Evolutionary conservation across 2,113 vertebrate genomes (phyloP), one percentile per base, ranked within the genome.

Genomic region (Machaerirhynchus nigripectus): DNA sequence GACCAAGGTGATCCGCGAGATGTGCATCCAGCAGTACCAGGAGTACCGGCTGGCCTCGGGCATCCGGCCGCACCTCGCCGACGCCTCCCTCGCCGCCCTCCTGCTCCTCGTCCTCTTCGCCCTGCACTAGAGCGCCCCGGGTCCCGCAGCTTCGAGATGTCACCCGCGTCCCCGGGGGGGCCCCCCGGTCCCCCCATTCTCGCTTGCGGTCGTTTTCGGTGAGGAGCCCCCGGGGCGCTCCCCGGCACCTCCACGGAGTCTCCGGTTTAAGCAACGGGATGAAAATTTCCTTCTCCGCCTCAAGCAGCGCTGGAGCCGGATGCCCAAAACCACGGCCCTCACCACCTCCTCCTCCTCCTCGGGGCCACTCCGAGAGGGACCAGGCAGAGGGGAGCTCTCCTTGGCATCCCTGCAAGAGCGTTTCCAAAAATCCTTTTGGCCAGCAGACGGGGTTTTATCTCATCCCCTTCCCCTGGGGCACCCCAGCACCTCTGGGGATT

Each of bases 11-110:
- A 98, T 98, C 69, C 96, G 97, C 10, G 96, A 98, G 95, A 98
- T 98, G 97, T 98, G 98, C 30, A 12, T 97, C 63, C 97, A 95
- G 39, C 97, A 98, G 97, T 98, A 98, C 91, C 94, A 89, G 47
- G 97, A 97, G 55, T 94, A 93, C 49, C 79, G 78, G 53, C 85
- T 96, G 44, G 76, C 78, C 16, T 95, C 96, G 1, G 93, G 85
- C 15, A 22, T 77, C 31, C 37, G 52, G 69, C 27, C 33, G 35
- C 26, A 33, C 31, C 78, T 95, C 12, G 87, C 97, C 4, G 95
- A 96, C 5, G 60, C 97, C 33, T 91, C 95, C 1, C 96, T 97
- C 0, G 55, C 96, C 3, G 68, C 97, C 49, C 89, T 98, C 49
- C 82, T 95, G 80, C 97, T 98, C 39, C 52, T 98, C 53, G 65